These are phyloP conservation scores for Leptinotarsa juncta DNA, from an alignment of 2,888 invertebrate genomes.

Conservation along the genomic window DNA sequence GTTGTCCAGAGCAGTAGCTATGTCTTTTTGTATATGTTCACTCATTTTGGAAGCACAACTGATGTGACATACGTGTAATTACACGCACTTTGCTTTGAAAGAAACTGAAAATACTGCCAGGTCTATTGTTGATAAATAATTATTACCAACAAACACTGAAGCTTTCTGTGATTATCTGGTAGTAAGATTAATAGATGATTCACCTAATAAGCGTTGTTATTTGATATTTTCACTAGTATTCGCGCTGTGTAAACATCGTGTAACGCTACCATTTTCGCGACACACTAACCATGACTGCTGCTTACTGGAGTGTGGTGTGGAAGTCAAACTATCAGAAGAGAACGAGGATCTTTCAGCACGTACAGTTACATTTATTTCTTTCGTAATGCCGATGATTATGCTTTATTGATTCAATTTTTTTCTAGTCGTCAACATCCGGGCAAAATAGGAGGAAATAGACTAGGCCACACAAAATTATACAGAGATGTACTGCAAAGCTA, in stretches of 20 bases:
- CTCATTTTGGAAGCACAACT: too few relatives aligned
- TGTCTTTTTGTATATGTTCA: too few relatives aligned
- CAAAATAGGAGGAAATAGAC: neutral
- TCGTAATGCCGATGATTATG: neutral
- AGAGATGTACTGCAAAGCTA: too few relatives aligned
- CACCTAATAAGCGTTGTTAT: neutral
- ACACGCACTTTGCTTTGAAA: too few relatives aligned
- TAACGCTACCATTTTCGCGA: slow-evolving; percentile 22
- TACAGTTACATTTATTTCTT: slow-evolving; percentile 10
- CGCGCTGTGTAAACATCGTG: neutral
- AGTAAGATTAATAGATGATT: too few relatives aligned
- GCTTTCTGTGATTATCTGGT: too few relatives aligned
- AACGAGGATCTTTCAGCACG: slow-evolving; percentile 32
- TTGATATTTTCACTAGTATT: slow-evolving; percentile 9
- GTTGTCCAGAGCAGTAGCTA: too few relatives aligned
- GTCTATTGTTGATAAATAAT: too few relatives aligned
- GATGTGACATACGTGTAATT: too few relatives aligned
- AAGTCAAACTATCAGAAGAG: slow-evolving; percentile 38
- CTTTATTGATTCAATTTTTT: neutral
- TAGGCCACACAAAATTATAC: too few relatives aligned
- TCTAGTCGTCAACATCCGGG: neutral
- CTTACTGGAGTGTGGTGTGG: slow-evolving; percentile 38
- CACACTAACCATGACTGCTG: slow-evolving; percentile 43
- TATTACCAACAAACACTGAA: too few relatives aligned
- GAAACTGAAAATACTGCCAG: too few relatives aligned